These are phyloP conservation scores for Percopsis transmontana DNA, from an alignment of 2,113 vertebrate genomes.

Conservation along the genomic window DNA sequence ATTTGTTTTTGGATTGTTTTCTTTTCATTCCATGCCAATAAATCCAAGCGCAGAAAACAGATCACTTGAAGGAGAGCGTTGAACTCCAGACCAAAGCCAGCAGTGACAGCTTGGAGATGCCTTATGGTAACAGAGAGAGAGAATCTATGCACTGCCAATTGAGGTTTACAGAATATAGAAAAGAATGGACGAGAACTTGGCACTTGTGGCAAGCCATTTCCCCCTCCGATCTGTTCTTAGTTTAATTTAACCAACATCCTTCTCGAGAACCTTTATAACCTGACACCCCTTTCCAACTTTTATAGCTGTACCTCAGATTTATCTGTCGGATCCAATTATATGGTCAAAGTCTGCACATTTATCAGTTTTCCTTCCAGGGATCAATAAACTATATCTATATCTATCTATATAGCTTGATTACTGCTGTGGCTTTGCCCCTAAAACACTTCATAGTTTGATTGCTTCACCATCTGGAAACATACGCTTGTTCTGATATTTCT, in stretches of 20 bases:
- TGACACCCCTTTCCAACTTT: too few relatives aligned
- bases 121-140: slow-evolving; percentile 58
- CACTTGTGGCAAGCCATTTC: slow-evolving; percentile 14
- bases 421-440: slow-evolving; percentile 1
- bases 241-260: slow-evolving; percentile 11
- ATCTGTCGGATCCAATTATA: background rate
- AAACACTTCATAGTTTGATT: too few relatives aligned
- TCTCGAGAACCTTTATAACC: too few relatives aligned
- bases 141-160: slow-evolving; percentile 13
- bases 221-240: slow-evolving; percentile 13
- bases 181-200: slow-evolving; percentile 45
- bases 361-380: background rate
- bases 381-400: too few relatives aligned
- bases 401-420: background rate
- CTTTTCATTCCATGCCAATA: slow-evolving; percentile 10
- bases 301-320: background rate
- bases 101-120: slow-evolving; percentile 57
- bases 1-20: slow-evolving; percentile 20
- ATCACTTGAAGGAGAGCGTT: slow-evolving; percentile 11
- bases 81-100: slow-evolving; percentile 41
- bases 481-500: background rate
- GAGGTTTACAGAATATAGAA: slow-evolving; percentile 57
- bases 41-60: slow-evolving; percentile 19
- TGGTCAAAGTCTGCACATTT: background rate
- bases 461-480: background rate